Base-by-base conservation (phyloP, 2,888 invertebrate species). In the Thereva nobilitata region DNA sequence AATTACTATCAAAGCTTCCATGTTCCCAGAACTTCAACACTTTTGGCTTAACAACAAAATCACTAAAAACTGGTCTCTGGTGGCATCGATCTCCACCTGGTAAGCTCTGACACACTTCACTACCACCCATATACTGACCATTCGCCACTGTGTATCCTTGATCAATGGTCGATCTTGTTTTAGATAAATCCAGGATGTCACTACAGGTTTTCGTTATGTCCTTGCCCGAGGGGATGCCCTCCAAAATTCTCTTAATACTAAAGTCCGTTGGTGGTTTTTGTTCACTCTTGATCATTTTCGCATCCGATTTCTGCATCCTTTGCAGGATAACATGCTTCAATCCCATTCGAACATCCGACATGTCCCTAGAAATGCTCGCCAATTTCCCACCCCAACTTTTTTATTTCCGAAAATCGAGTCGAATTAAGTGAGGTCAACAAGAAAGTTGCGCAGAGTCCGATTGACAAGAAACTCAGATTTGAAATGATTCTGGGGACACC, bases 291-390 rank as follows among this genome's bases (percentile, higher is more conserved):
- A 35, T 5, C 4, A 0, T 10, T 6, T 5, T 64, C n/a, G 38
- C 23, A 35, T 66, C 52, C 41, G 47, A 38, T 5, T 34, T 73
- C 64, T 75, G 74, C 67, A 76, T 70, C 66, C 80, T 76, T 71
- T 80, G 79, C 64, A 80, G 72, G 69, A 80, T 76, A 49, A 77
- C 76, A 68, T 79, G 77, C 69, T 80, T 80, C 59, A 78, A 78
- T 52, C 81, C 80, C 79, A 80, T 78, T 71, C 71, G 76, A 64
- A 74, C 68, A 70, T 77, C 75, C 71, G 73, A 75, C 80, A 79
- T 79, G 71, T 2, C 10, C 23, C 2, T 23, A 23, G 42, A 40
- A 38, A 10, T 6, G 10, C 44, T 23, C 37, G 23, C 9, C 34
- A 9, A 40, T 5, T 45, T 45, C 9, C 10, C 42, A 44, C 23